Evolutionary conservation across 2,888 invertebrate genomes (phyloP).

Genomic region (Orthosia gothica): DNA sequence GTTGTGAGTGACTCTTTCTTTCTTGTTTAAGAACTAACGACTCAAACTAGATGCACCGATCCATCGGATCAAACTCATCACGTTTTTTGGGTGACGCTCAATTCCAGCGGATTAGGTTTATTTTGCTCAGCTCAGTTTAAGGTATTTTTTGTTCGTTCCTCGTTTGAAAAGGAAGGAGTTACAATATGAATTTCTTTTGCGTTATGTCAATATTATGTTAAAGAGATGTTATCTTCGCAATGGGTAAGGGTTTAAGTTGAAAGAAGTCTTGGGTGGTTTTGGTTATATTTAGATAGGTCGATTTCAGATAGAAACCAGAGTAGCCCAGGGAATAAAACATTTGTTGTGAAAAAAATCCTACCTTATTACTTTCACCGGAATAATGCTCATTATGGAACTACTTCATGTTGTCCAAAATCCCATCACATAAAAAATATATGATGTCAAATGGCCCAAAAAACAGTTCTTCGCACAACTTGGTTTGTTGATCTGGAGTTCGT

Average conservation of each 20-base stretch:
- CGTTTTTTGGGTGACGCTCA: conserved; percentile 55
- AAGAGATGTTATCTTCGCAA: background rate
- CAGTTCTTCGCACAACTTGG: too few relatives aligned
- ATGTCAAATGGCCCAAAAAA: too few relatives aligned
- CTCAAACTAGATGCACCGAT: conserved; percentile 46
- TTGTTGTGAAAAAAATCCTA: too few relatives aligned
- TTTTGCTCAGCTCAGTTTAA: conserved; percentile 40
- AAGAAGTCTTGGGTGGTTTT: background rate
- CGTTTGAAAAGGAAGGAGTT: conserved; percentile 21
- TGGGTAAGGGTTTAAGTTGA: background rate
- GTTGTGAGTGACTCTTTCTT: background rate
- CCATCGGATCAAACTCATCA: conserved; percentile 55
- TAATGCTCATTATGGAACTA: too few relatives aligned
- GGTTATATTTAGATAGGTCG: background rate
- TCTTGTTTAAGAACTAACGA: too few relatives aligned
- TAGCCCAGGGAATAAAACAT: too few relatives aligned
- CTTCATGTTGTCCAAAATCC: too few relatives aligned
- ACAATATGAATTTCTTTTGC: conserved; percentile 23
- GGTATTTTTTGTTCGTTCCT: conserved; percentile 34
- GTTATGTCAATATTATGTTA: conserved; percentile 23
- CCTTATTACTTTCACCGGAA: too few relatives aligned
- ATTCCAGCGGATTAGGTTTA: conserved; percentile 49
- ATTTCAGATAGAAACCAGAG: background rate
- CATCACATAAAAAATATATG: too few relatives aligned
- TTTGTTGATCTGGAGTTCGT: too few relatives aligned